phyloP scores from a whole-genome alignment of 2,888 invertebrate species.

The Mythimna vitellina region DNA sequence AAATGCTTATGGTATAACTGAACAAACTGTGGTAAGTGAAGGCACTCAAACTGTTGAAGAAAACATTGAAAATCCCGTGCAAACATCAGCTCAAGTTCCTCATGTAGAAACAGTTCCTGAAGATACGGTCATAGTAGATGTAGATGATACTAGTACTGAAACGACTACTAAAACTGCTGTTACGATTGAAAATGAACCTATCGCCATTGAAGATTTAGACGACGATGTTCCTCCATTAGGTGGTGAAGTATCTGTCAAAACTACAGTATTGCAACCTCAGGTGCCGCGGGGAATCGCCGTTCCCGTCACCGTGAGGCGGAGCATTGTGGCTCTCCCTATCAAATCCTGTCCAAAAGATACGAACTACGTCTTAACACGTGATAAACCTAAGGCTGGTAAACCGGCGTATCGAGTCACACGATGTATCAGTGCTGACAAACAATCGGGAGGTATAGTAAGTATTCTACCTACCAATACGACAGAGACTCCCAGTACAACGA shows the following conservation, averaged over 20 bases:
- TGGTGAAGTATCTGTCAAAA: constrained; percentile 26
- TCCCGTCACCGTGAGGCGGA: background rate
- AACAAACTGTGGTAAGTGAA: background rate
- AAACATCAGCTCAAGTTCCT: background rate
- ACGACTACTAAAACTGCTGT: background rate
- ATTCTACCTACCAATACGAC: background rate
- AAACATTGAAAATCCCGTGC: background rate
- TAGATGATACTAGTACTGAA: constrained; percentile 21
- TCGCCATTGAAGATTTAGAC: background rate
- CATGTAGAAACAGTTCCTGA: background rate
- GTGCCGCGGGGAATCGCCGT: background rate
- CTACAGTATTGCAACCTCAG: background rate
- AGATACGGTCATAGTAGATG: background rate
- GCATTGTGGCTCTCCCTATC: background rate
- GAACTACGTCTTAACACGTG: constrained; percentile 2
- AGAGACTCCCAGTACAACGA: background rate
- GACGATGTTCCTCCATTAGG: constrained; percentile 9
- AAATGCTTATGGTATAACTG: background rate
- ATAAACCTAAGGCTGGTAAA: background rate
- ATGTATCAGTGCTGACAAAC: constrained; percentile 32
- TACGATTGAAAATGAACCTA: constrained; percentile 5
- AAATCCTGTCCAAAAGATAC: background rate
- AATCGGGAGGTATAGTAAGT: background rate
- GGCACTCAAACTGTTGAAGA: background rate
- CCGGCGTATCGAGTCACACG: background rate